These are phyloP conservation scores for Tetanocera ferruginea DNA, from an alignment of 2,888 invertebrate genomes.

Conservation along the genomic window DNA sequence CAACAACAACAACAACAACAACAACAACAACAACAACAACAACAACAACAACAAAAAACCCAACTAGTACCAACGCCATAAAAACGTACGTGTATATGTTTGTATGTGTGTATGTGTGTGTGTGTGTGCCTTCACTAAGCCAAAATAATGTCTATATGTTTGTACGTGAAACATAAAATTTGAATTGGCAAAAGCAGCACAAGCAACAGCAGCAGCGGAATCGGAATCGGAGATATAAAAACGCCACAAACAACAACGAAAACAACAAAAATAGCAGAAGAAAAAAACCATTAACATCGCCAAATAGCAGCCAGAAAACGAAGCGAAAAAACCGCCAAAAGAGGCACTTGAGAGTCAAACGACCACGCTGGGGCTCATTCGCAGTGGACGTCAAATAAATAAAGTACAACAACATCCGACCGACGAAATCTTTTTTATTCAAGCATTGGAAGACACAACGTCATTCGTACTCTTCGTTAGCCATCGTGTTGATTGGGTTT, in stretches of 20 bases:
- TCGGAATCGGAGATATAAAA: not conserved
- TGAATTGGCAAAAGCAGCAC: conserved; percentile 1
- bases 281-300: not conserved
- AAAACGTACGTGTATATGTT: not conserved
- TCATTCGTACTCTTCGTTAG: not conserved
- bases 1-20: not conserved
- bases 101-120: not conserved
- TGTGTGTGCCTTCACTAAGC: not conserved
- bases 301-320: not conserved
- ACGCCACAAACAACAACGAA: too few relatives aligned
- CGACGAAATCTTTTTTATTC: not conserved
- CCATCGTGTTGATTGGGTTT: conserved; percentile 2
- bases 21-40: conserved; percentile 7
- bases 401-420: not conserved
- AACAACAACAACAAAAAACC: conserved; percentile 7
- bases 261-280: not conserved
- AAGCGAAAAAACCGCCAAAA: conserved; percentile 1
- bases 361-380: not conserved
- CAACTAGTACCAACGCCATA: not conserved
- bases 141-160: not conserved
- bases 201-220: not conserved
- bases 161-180: not conserved
- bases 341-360: not conserved
- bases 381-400: not conserved
- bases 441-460: not conserved